Evolutionary conservation across 2,888 invertebrate genomes (phyloP), one percentile per base, ranked within the genome.

Genomic region (Drosophila nigritarsus): DNA sequence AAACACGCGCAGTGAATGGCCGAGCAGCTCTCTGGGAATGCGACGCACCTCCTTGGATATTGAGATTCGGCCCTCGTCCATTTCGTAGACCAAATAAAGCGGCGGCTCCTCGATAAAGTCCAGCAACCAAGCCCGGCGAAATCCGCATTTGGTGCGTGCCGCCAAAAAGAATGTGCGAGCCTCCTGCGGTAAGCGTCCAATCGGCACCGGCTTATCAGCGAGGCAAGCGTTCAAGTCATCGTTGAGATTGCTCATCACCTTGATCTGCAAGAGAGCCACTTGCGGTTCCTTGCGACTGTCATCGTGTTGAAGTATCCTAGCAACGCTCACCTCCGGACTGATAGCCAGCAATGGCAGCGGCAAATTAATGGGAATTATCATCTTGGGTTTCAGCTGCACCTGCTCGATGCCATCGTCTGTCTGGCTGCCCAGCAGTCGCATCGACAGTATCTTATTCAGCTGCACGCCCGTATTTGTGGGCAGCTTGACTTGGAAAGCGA

Each of bases 11-110:
- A 71, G 15, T 8, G 80, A 36, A 27, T 71, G 48, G 0, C 51
- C 58, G 13, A 62, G 18, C 0, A 78, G 36, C 8, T 82, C 66
- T 20, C 7, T 53, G 24, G 86, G 89, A 65, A 87, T 62, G 15
- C 65, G 73, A 3, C 49, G 53, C n/a, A 89, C 38, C 7, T 87
- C 75, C 11, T 24, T 61, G 29, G 70, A 45, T 7, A 87, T 30
- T 0, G 75, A 63, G 2, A 89, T 50, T 11, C 73, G 50, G 0
- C 86, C 89, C 32, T 85, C 83, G 13, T 87, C 86, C 55, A 87
- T 69, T 54, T 85, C 74, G 29, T 89, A 87, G 15, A 87, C 74
- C 54, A 87, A 78, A 27, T 27, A 70, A 2, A 51, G 54, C 6
- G 27, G 15, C 0, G 73, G 60, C 15, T 66, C 2, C 15, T 65